phyloP scores from a whole-genome alignment of 2,797 vertebrate species.

The Sebastes variabilis region DNA sequence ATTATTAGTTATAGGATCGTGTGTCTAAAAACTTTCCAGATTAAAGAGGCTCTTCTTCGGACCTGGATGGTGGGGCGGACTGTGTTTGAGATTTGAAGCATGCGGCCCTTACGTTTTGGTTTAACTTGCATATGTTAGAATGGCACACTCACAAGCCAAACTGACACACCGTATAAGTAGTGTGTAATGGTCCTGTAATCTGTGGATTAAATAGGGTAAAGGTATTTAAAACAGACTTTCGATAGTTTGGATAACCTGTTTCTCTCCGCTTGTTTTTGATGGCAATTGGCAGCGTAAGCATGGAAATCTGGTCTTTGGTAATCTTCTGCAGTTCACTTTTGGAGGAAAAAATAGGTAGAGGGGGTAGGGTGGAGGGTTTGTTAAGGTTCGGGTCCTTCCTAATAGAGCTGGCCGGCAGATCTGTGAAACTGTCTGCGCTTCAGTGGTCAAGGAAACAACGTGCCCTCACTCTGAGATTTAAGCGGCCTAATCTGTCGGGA shows the following conservation, averaged over 20 bases:
- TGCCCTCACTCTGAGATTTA: conserved; percentile 72
- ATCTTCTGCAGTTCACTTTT: conserved; percentile 68
- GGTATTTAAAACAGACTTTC: conserved; percentile 51
- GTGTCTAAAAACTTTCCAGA: conserved; percentile 59
- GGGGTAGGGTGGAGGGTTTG: background rate
- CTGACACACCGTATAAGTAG: conserved; percentile 37
- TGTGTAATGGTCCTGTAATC: conserved; percentile 38
- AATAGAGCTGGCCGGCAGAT: conserved; percentile 42
- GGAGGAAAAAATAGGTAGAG: conserved; percentile 29
- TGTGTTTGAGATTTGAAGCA: conserved; percentile 56
- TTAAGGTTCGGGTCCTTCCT: conserved; percentile 36
- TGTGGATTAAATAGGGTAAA: conserved; percentile 21
- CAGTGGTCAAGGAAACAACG: conserved; percentile 74
- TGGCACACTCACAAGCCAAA: conserved; percentile 63
- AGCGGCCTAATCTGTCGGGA: conserved; percentile 81
- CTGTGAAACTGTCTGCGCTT: conserved; percentile 61
- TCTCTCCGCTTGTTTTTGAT: conserved; percentile 80
- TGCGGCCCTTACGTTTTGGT: conserved; percentile 53
- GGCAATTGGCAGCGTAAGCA: conserved; percentile 83
- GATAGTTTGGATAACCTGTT: conserved; percentile 52
- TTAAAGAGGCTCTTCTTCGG: conserved; percentile 58
- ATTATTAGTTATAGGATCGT: conserved; percentile 74
- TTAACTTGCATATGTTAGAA: conserved; percentile 72
- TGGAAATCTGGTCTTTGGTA: conserved; percentile 82
- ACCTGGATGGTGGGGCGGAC: conserved; percentile 41